Base-by-base conservation (phyloP, 2,888 invertebrate species). In the Plagiodera versicolora region DNA sequence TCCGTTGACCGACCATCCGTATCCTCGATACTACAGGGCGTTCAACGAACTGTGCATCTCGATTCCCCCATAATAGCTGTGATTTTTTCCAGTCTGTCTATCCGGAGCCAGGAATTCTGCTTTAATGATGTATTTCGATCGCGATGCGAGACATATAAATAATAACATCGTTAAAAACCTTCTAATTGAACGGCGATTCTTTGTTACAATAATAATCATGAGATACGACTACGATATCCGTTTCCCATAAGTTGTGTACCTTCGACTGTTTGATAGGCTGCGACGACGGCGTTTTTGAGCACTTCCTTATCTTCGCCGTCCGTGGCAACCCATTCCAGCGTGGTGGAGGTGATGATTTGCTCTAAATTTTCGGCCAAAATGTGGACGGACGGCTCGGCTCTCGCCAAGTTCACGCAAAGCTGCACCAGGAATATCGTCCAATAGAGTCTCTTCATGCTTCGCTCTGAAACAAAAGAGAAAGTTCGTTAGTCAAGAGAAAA, bases 311-410 rank as follows among this genome's bases (percentile, higher is more conserved):
- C 72, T 19, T 81, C 80, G 16, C 80, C 76, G 66, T 81, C 81
- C 64, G 77, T 81, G 0, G 85, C 84, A 54, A 89, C 83, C 93
- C 93, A 94, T 74, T 86, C 85, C 54, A 93, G 82, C 0, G 92
- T 91, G 72, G 89, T 91, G 6, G 93, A 94, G 3, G 93, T 93
- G 56, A 91, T 83, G 58, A 88, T 83, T 78, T 92, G 91, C 63
- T 87, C 86, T 56, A 78, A 68, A 70, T 79, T 80, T 69, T 72
- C 77, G 0, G 79, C 73, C 35, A 80, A 67, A 54, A 77, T 75
- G 61, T 77, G 75, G 5, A 77, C 79, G 18, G 74, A 70, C 6
- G 72, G 72, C 56, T 77, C 75, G 24, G 69, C 65, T 16, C 48
- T 56, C 1, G 65, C 63, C 14, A 60, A 49, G 2, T 58, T 28